These are phyloP conservation scores for Tinamus guttatus DNA, from an alignment of 2,113 vertebrate genomes.

Conservation along the genomic window DNA sequence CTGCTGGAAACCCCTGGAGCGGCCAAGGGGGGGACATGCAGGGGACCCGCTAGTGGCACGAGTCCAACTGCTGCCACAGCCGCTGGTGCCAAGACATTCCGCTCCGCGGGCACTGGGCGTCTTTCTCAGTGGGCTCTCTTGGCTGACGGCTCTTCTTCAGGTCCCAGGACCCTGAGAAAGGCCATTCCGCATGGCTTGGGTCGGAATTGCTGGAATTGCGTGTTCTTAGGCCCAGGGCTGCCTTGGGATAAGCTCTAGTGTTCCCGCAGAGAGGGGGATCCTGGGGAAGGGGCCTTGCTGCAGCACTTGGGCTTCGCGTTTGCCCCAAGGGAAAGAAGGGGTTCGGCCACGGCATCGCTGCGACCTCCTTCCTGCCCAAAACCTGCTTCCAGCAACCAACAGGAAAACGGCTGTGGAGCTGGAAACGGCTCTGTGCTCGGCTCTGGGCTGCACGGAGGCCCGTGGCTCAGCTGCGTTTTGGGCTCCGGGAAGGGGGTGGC, in stretches of 20 bases:
- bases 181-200: neutral
- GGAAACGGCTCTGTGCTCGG: neutral
- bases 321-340: neutral
- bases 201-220: neutral
- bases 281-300: neutral
- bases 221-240: neutral
- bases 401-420: neutral
- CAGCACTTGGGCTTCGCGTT: neutral
- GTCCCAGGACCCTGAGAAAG: neutral
- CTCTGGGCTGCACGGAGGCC: fast-evolving
- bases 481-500: fast-evolving
- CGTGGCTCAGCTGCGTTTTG: fast-evolving
- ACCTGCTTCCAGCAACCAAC: neutral
- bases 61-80: neutral
- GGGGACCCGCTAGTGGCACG: neutral
- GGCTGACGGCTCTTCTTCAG: neutral
- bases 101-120: neutral
- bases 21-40: neutral
- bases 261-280: neutral
- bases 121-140: neutral
- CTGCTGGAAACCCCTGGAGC: neutral
- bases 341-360: neutral
- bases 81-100: neutral
- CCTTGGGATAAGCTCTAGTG: neutral
- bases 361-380: neutral